A percentile compares a stretch with the other conserved stretches of the same genome.
These are phyloP conservation scores for Meriones psammophilus DNA, from an alignment of 2,797 vertebrate species.

Conservation along the genomic window DNA sequence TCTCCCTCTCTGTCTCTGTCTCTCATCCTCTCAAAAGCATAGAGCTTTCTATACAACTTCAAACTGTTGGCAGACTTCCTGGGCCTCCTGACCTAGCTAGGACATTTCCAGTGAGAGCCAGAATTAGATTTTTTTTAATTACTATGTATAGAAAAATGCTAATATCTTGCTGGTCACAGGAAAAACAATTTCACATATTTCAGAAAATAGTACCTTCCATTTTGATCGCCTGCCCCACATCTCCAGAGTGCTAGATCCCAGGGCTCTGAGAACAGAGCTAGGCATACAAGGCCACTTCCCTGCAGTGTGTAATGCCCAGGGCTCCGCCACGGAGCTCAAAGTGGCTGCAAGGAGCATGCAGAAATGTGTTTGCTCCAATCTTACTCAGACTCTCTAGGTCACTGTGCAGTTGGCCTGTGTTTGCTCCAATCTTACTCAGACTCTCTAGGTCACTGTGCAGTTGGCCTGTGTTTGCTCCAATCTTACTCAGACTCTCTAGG, in stretches of 20 bases:
- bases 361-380: background rate
- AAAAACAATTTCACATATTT: background rate
- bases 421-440: background rate
- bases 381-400: background rate
- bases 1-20: background rate
- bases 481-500: background rate
- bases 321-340: background rate
- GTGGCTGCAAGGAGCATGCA: background rate
- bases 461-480: slow-evolving; percentile 9
- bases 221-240: background rate
- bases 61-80: background rate
- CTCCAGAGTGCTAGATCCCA: background rate
- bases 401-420: background rate
- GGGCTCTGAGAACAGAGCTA: background rate
- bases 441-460: background rate
- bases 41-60: background rate
- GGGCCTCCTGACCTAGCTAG: background rate
- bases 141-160: background rate
- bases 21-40: background rate
- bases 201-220: background rate
- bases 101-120: background rate
- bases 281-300: fast-evolving
- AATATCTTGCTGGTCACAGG: background rate
- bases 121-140: background rate
- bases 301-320: fast-evolving